A percentile compares a stretch with the other conserved stretches of the same genome.
These are phyloP conservation scores for Dasyornis broadbenti DNA, from an alignment of 2,113 vertebrate genomes.

Conservation along the genomic window DNA sequence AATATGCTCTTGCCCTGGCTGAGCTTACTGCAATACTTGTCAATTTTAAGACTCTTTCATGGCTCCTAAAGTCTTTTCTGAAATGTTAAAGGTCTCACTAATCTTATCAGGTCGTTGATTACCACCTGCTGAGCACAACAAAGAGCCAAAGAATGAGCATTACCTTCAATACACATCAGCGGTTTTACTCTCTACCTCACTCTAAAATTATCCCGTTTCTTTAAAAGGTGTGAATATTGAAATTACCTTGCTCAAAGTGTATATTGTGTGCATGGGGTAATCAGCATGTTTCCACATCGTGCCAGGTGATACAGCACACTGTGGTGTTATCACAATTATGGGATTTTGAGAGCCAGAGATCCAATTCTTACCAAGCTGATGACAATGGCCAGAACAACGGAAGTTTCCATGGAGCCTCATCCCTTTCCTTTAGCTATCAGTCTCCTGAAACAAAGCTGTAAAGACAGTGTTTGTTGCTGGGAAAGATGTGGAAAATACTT, in stretches of 20 bases:
- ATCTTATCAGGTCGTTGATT: conserved; percentile 77
- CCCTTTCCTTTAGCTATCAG: neutral
- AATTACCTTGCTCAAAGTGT: neutral
- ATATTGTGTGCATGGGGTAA: rapidly evolving
- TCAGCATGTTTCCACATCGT: rapidly evolving
- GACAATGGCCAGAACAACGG: neutral
- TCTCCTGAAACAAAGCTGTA: neutral
- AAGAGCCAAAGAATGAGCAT: conserved; percentile 75
- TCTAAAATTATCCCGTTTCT: neutral
- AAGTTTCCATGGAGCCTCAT: conserved; percentile 22
- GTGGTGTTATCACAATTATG: neutral
- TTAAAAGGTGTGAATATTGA: neutral
- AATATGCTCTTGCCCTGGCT: neutral
- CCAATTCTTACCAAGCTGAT: neutral
- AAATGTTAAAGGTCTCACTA: conserved; percentile 60
- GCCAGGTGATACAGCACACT: neutral
- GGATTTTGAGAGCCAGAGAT: neutral
- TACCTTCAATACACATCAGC: conserved; percentile 63
- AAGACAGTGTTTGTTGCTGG: neutral
- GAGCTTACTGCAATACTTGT: neutral
- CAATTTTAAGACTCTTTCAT: conserved; percentile 56
- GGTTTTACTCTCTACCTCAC: neutral
- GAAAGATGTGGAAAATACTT: neutral
- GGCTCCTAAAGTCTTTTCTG: conserved; percentile 51
- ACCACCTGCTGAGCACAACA: conserved; percentile 73